Conservation (phyloP, 2,113 vertebrate genomes). For the Lophura nycthemera region DNA sequence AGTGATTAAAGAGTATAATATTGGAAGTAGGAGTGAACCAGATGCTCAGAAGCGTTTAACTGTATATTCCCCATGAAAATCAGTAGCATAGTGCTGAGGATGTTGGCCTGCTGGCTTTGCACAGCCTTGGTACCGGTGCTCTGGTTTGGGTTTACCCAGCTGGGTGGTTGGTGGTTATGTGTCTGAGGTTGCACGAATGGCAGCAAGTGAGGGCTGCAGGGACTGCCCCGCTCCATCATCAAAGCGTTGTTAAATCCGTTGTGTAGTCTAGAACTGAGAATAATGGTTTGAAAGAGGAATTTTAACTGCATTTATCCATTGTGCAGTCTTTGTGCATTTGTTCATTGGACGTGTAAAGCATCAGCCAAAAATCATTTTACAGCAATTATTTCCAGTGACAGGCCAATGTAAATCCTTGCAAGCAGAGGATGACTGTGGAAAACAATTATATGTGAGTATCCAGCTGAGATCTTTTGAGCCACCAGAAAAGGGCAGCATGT, state of each 20-base stretch:
- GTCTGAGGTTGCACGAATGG: not conserved
- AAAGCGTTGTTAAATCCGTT: not conserved
- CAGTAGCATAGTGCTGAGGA: accelerated
- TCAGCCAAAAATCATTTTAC: not conserved
- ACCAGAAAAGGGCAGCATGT: not conserved
- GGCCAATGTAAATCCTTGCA: not conserved
- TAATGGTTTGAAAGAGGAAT: not conserved
- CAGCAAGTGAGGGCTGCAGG: not conserved
- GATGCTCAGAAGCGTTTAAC: not conserved
- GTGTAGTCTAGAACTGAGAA: not conserved
- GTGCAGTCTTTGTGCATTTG: not conserved
- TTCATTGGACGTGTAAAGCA: not conserved
- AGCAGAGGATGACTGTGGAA: constrained; percentile 15
- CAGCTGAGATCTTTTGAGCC: constrained; percentile 22
- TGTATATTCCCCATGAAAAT: not conserved
- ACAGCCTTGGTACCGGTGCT: not conserved
- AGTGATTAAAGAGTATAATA: not conserved
- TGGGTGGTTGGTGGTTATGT: not conserved
- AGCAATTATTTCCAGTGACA: constrained; percentile 25
- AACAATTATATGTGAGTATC: constrained; percentile 8
- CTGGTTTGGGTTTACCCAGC: not conserved
- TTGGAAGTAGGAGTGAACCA: not conserved
- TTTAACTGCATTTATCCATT: not conserved
- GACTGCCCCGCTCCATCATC: not conserved
- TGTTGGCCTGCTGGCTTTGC: not conserved